A percentile compares a stretch with the other conserved stretches of the same genome.
Conservation (phyloP, 2,113 vertebrate species). For the Platysternon megacephalum region DNA sequence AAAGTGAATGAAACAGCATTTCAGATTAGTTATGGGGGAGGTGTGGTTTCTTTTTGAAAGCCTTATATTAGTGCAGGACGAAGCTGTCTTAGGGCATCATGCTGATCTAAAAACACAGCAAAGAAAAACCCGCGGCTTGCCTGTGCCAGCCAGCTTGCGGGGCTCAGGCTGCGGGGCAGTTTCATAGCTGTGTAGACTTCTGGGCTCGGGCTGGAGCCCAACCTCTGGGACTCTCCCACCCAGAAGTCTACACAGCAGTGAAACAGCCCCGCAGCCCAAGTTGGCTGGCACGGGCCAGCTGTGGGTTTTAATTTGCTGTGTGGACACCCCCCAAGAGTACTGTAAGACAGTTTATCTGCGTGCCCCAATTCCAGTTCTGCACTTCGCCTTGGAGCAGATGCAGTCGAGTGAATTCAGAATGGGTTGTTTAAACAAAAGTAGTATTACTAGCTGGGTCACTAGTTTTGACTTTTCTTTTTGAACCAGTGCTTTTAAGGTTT, state of each 20-base stretch:
- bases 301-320: not conserved
- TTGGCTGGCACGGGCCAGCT: not conserved
- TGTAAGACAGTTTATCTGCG: too few species aligned
- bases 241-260: not conserved
- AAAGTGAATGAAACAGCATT: not conserved
- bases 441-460: not conserved
- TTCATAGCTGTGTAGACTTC: not conserved
- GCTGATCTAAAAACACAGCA: not conserved
- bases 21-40: not conserved
- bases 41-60: not conserved
- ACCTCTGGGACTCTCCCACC: not conserved
- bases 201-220: not conserved
- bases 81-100: not conserved
- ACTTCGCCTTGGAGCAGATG: not conserved
- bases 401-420: fast-evolving
- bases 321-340: not conserved
- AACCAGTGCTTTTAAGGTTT: not conserved
- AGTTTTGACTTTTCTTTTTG: not conserved
- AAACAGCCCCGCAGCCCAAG: not conserved
- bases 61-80: not conserved
- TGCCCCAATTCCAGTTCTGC: not conserved
- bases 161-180: not conserved
- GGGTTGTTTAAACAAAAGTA: not conserved
- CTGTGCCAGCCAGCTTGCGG: not conserved
- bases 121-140: not conserved